Percentiles rank a stretch among this genome's conserved stretches.
Evolutionary conservation across 2,113 vertebrate genomes (phyloP).

Genomic region (Australoheros scitulus): DNA sequence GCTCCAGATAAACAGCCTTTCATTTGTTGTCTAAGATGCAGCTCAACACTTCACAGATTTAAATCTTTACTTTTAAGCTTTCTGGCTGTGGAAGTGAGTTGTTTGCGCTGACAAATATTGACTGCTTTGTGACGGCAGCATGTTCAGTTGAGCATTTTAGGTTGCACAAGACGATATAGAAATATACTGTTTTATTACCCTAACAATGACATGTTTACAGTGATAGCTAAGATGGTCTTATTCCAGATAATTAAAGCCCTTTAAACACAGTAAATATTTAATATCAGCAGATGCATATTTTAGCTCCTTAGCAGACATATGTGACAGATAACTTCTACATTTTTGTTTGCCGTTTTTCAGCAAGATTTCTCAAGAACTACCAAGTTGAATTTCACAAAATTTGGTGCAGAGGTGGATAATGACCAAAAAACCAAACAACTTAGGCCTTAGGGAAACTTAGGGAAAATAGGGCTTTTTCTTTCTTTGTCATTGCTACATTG

Average conservation of each 20-base stretch:
- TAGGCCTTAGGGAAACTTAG: no score
- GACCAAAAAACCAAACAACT: no score
- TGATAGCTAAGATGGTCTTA: not conserved
- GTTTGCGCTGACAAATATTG: constrained; percentile 26
- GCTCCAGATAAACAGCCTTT: constrained; percentile 54
- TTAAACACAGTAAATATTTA: not conserved
- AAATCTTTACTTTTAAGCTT: constrained; percentile 40
- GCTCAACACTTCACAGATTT: constrained; percentile 41
- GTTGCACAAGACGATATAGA: not conserved
- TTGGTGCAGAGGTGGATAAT: not conserved
- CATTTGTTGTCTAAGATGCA: constrained; percentile 31
- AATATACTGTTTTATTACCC: not conserved
- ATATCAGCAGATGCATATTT: not conserved
- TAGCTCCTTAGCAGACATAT: not conserved
- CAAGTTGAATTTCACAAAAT: not conserved
- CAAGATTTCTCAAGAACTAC: not conserved
- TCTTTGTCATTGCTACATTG: no score
- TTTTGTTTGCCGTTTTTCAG: no score
- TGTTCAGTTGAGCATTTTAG: not conserved
- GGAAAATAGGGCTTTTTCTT: no score
- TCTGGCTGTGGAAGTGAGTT: constrained; percentile 11
- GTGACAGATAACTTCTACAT: no score
- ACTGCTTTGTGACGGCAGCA: not conserved
- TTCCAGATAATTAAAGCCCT: not conserved
- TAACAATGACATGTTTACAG: not conserved